Evolutionary conservation across 2,797 vertebrate genomes (phyloP).

Genomic region (Alectoris magna): DNA sequence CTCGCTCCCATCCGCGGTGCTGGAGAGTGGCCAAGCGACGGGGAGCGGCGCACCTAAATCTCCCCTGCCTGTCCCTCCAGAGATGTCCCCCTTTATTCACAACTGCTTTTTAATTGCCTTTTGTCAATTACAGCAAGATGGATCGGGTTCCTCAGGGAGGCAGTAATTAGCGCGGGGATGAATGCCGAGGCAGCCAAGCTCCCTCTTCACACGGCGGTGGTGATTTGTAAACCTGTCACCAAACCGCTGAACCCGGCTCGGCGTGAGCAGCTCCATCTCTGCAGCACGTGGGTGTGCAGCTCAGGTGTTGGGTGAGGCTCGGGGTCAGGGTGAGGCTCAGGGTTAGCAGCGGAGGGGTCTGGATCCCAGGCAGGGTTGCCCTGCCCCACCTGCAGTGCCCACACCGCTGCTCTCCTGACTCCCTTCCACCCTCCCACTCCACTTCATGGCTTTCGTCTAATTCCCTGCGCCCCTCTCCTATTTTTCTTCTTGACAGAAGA

Average conservation of each 20-base stretch:
- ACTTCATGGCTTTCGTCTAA: slow-evolving; percentile 9
- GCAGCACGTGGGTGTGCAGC: neutral
- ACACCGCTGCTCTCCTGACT: neutral
- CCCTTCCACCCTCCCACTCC: neutral
- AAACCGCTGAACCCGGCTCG: neutral
- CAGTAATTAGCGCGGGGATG: slow-evolving; percentile 58
- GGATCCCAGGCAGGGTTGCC: neutral
- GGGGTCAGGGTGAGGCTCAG: no score
- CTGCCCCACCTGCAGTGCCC: neutral
- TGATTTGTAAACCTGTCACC: slow-evolving; percentile 73
- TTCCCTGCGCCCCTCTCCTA: slow-evolving; percentile 42
- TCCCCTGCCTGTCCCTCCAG: slow-evolving; percentile 27
- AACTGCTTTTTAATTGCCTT: slow-evolving; percentile 71
- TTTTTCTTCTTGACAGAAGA: slow-evolving; percentile 64
- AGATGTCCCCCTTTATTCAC: slow-evolving; percentile 66
- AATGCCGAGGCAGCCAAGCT: slow-evolving; percentile 58
- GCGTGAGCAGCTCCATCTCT: neutral
- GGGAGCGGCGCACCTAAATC: slow-evolving; percentile 48
- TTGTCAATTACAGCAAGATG: slow-evolving; percentile 69
- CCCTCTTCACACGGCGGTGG: slow-evolving; percentile 26
- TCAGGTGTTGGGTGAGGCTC: neutral
- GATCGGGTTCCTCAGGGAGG: slow-evolving; percentile 60
- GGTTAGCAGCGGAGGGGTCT: neutral
- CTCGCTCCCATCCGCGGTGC: accelerated
- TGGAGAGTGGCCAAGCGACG: neutral